These are phyloP conservation scores for Drosophila littoralis DNA, from an alignment of 1,140 invertebrate genomes.

Conservation along the genomic window DNA sequence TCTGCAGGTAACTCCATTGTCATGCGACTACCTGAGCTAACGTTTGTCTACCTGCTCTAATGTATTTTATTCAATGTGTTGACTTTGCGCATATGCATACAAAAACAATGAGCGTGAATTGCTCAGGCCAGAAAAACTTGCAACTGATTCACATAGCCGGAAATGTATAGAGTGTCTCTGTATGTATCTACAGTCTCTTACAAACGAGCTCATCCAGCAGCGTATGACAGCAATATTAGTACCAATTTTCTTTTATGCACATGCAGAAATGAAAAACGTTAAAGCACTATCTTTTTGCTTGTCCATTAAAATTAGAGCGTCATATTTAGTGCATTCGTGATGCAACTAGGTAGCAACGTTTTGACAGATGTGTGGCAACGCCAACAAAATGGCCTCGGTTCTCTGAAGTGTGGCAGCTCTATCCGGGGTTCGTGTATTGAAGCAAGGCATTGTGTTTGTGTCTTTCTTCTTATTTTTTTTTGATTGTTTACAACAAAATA, in stretches of 20 bases:
- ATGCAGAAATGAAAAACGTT: neutral
- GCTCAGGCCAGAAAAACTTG: neutral
- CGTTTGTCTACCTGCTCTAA: neutral
- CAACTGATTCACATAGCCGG: neutral
- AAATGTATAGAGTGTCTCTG: no score
- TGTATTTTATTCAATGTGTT: neutral
- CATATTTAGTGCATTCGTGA: slow-evolving; percentile 7
- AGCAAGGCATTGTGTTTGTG: slow-evolving; percentile 49
- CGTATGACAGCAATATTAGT: no score
- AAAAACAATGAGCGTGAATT: neutral
- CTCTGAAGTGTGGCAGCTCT: slow-evolving; percentile 21
- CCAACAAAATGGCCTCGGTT: neutral
- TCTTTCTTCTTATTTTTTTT: slow-evolving; percentile 16
- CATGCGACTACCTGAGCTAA: neutral
- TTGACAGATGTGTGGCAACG: neutral
- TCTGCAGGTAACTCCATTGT: neutral
- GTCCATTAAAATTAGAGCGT: neutral
- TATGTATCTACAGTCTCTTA: no score
- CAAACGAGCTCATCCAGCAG: no score
- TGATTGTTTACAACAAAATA: slow-evolving; percentile 29
- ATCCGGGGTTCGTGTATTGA: slow-evolving; percentile 48
- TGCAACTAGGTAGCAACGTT: neutral
- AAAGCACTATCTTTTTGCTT: neutral
- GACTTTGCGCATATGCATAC: no score
- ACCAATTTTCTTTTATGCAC: no score